Evolutionary conservation across 2,113 vertebrate genomes (phyloP).

Genomic region (Antigone vipio): DNA sequence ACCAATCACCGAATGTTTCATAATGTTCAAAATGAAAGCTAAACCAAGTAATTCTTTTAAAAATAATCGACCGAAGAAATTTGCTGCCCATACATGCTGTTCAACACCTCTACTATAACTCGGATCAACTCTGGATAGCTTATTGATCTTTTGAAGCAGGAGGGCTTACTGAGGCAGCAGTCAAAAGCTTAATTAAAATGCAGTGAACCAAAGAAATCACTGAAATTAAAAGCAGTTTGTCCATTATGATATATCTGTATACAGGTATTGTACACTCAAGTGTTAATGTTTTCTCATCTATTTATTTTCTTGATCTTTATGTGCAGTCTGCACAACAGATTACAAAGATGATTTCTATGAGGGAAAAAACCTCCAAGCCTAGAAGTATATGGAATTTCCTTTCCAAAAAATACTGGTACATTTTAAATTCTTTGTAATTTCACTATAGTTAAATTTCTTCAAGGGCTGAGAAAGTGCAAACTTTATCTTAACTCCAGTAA

Average conservation of each 20-base stretch:
- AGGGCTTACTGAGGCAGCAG: not conserved
- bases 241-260: not conserved
- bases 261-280: not conserved
- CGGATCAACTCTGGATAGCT: not conserved
- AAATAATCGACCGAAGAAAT: not conserved
- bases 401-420: not conserved
- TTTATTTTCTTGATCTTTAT: not conserved
- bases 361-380: not conserved
- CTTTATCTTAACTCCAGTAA: not conserved
- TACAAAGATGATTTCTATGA: not conserved
- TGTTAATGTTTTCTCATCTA: not conserved
- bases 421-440: not conserved
- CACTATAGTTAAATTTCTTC: not conserved
- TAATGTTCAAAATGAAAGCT: not conserved
- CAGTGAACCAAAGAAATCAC: constrained; percentile 4
- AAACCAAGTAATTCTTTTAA: not conserved
- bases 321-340: not conserved
- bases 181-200: constrained; percentile 27
- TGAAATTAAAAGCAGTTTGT: not conserved
- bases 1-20: not conserved
- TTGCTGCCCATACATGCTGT: not conserved
- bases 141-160: not conserved
- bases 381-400: not conserved
- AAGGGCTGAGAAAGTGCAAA: not conserved
- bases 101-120: not conserved